Conservation (phyloP, 2,113 vertebrate genomes). For the Formicarius rufipectus region DNA sequence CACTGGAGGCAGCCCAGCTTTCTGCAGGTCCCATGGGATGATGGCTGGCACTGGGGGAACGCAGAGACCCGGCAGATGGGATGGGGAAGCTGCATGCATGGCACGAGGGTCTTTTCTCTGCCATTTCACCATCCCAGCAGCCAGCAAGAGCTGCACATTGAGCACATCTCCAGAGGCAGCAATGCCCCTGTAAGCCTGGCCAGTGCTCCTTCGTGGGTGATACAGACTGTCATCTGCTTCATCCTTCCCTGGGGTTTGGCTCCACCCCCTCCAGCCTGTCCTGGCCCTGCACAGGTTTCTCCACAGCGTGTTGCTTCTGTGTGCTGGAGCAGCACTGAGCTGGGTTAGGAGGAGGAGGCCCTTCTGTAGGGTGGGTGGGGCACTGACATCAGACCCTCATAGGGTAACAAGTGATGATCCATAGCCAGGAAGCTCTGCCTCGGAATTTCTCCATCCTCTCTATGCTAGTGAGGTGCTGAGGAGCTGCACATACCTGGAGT, state of each 20-base stretch:
- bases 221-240: not conserved
- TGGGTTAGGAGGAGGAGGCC: not conserved
- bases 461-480: rapidly evolving
- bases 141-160: rapidly evolving
- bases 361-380: not conserved
- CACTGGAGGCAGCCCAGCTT: not conserved
- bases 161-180: not conserved
- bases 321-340: not conserved
- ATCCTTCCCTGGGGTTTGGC: rapidly evolving
- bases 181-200: not conserved
- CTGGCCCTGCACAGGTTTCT: not conserved
- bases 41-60: not conserved
- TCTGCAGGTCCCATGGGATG: rapidly evolving
- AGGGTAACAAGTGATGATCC: rapidly evolving
- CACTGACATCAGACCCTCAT: not conserved
- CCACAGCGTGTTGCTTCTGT: not conserved
- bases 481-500: not conserved
- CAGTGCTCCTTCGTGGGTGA: rapidly evolving
- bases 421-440: rapidly evolving
- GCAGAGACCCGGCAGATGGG: not conserved
- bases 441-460: not conserved
- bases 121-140: not conserved
- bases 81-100: not conserved
- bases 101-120: not conserved
- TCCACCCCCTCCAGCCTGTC: not conserved